These are phyloP conservation scores for Shinisaurus crocodilurus DNA, from an alignment of 2,113 vertebrate genomes.

Conservation along the genomic window DNA sequence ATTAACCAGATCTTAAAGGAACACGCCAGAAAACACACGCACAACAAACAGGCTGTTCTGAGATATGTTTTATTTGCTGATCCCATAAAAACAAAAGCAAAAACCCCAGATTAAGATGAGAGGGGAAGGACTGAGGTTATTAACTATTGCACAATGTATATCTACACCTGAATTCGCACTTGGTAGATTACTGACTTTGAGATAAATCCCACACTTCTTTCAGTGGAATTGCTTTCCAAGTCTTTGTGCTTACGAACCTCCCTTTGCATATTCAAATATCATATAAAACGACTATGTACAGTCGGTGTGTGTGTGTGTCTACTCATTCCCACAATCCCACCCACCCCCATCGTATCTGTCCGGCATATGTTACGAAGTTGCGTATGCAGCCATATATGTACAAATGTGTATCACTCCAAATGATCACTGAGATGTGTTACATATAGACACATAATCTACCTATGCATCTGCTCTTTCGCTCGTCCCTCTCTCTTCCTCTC, in stretches of 20 bases:
- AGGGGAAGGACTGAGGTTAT: not conserved
- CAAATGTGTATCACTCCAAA: slow-evolving; percentile 15
- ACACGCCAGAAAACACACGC: not conserved
- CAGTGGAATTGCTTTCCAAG: not conserved
- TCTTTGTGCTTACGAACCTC: not conserved
- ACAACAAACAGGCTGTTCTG: not conserved
- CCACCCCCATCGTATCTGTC: not conserved
- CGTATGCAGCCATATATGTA: not conserved
- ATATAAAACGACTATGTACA: accelerated
- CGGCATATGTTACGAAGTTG: not conserved
- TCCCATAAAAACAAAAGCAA: not conserved
- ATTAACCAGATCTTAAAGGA: slow-evolving; percentile 15
- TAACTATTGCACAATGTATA: not conserved
- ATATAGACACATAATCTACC: not conserved
- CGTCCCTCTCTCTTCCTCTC: not conserved
- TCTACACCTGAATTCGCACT: not conserved
- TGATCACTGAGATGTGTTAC: not conserved
- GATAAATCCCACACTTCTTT: not conserved
- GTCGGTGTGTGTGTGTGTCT: not conserved
- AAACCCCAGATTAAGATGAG: not conserved
- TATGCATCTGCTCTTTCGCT: not conserved
- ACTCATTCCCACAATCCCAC: too few relatives aligned
- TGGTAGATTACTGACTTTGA: not conserved
- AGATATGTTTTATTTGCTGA: not conserved
- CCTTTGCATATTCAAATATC: not conserved